Evolutionary conservation across 2,888 invertebrate genomes (phyloP), one percentile per base, ranked within the genome.

Genomic region (Leptopilina myrica): DNA sequence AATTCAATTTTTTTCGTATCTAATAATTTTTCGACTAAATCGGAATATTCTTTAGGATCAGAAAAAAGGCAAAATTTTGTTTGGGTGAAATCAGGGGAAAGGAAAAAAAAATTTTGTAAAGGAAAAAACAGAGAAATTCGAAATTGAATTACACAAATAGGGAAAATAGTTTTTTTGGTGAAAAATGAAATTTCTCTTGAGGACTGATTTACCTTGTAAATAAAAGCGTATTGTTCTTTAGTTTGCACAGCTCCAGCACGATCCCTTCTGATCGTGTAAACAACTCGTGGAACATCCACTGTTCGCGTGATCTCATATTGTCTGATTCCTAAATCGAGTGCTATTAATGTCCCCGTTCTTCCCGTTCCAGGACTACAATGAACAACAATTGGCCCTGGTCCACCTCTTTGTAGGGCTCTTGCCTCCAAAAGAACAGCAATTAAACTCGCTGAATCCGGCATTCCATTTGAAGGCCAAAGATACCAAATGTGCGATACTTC

Each of bases 401-500:
- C 91, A 65, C 90, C 90, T 76, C 91, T 83, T 75, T 88, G 90
- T 53, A 88, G 88, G 53, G 89, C 92, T 84, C 98, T 94, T 82
- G 97, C 97, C 92, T 98, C 98, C 20, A 97, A 94, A 64, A 98
- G 93, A 92, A 98, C 97, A 77, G 97, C 96, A 73, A 98, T 96
- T 69, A 98, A 93, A 0, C 97, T 96, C 76, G 96, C 95, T 76
- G 95, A 95, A 87, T 98, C 97, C 1, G 98, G 98, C 0, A 96
- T 96, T 0, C 97, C 97, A 82, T 95, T 95, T n/a, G 95, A 94
- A 0, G 98, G 98, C 98, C 98, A 98, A 88, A 97, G 95, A 93
- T 97, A 98, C 98, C 98, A 98, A 88, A 98, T 95, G 89, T 98
- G 98, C 0, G 95, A 96, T 78, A 98, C 94, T 91, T 98, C 98